phyloP scores from a whole-genome alignment of 2,888 invertebrate species.

The Drosophila austrosaltans region DNA sequence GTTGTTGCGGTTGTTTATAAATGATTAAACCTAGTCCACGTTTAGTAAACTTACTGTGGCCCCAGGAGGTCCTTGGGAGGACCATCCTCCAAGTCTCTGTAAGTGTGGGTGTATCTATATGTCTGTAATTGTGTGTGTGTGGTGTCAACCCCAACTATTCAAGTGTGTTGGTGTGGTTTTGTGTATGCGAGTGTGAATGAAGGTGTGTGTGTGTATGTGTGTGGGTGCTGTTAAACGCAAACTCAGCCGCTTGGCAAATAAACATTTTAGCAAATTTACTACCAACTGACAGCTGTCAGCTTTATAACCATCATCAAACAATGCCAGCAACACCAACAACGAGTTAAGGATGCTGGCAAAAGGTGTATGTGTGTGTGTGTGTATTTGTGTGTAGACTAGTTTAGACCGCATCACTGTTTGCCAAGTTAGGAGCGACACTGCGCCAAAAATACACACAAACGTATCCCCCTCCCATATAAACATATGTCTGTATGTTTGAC shows the following conservation, averaged over 20 bases:
- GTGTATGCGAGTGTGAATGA: slow-evolving; percentile 14
- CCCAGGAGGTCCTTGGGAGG: slow-evolving; percentile 37
- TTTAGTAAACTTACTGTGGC: slow-evolving; percentile 53
- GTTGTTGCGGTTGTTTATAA: slow-evolving; percentile 66
- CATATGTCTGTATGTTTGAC: not conserved
- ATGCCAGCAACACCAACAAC: slow-evolving; percentile 42
- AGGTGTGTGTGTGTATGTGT: slow-evolving; percentile 25
- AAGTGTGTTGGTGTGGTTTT: slow-evolving; percentile 45
- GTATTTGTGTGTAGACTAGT: slow-evolving; percentile 2
- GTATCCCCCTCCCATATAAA: slow-evolving; percentile 16
- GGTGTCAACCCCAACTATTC: slow-evolving; percentile 54
- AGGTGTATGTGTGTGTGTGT: slow-evolving; percentile 53
- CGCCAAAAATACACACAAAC: slow-evolving; percentile 52
- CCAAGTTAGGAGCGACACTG: slow-evolving; percentile 41
- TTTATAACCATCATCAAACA: slow-evolving; percentile 79
- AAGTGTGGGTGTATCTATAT: too few relatives aligned
- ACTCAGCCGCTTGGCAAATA: slow-evolving; percentile 77
- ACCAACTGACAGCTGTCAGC: slow-evolving; percentile 80
- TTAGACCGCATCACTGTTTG: slow-evolving; percentile 66
- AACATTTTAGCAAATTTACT: slow-evolving; percentile 79
- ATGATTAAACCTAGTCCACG: slow-evolving; percentile 70
- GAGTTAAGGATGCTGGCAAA: slow-evolving; percentile 41
- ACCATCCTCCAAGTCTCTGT: too few relatives aligned
- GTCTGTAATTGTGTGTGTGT: slow-evolving; percentile 28
- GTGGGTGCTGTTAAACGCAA: slow-evolving; percentile 71